Base-by-base conservation (phyloP, 2,888 invertebrate genomes). In the Luperina testacea region DNA sequence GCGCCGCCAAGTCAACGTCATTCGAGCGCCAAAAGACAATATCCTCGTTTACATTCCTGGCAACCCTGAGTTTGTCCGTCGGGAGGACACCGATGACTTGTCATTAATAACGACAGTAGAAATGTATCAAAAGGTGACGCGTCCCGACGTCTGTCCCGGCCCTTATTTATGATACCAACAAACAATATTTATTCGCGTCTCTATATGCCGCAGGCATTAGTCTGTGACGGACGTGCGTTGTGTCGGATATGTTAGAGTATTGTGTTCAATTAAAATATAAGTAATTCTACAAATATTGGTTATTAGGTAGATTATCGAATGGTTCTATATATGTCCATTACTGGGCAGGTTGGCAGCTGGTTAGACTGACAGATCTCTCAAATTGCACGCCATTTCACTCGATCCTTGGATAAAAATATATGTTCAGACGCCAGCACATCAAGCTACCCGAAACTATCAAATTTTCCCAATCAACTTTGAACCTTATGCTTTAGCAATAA, bases 51-150 rank as follows among this genome's bases (percentile, higher is more conserved):
- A n/a, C 17, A n/a, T 69, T n/a, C 20, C 76, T 87, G 92, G 32
- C 95, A 96, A 70, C 96, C 96, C 96, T 96, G 89, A 42, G 83
- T 80, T 85, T 87, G 91, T 92, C 95, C 95, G 93, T 89, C 93
- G 95, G 95, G 96, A 95, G 93, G 92, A 93, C 95, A 93, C 97
- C 97, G 97, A 97, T 97, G 97, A 97, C 97, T 97, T 95, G 96
- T 97, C 97, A 97, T 97, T 97, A 97, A 97, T 97, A 97, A 97
- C 96, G 96, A 97, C 97, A 96, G 96, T 93, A 95, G 96, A 95
- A 96, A 97, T 97, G 97, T 97, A 97, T 97, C 97, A 97, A 96
- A 96, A 96, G 96, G 96, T 96, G 96, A 96, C 92, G 94, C 95
- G 96, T 95, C 96, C 95, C 95, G 95, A 91, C 93, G 96, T 94